Percentiles rank a stretch among this genome's conserved stretches.
Evolutionary conservation across 1,140 invertebrate species (phyloP).

Genomic region (Drosophila sulfurigaster): DNA sequence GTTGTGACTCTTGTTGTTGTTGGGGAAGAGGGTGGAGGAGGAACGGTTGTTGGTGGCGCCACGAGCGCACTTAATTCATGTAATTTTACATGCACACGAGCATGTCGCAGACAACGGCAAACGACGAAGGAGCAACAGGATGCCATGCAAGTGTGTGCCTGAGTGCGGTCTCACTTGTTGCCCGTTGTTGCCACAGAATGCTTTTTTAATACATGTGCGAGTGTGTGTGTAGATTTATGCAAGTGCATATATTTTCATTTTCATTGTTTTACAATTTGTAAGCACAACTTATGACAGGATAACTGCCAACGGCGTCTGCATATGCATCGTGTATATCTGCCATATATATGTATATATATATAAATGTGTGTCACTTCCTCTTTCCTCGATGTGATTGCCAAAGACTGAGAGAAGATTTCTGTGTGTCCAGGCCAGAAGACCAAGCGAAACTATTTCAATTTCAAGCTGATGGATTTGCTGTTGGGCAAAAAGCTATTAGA

Average conservation of each 20-base stretch:
- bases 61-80: slow-evolving; percentile 79
- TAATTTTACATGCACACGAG: slow-evolving; percentile 76
- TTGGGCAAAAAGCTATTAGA: slow-evolving; percentile 71
- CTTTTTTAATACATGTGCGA: slow-evolving; percentile 33
- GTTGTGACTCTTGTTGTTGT: slow-evolving; percentile 1
- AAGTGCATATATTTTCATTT: slow-evolving; percentile 71
- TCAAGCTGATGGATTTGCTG: slow-evolving; percentile 64
- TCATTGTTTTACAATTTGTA: slow-evolving; percentile 83
- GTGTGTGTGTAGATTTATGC: slow-evolving; percentile 52
- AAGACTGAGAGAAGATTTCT: slow-evolving; percentile 29
- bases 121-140: slow-evolving; percentile 70
- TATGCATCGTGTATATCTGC: slow-evolving; percentile 17
- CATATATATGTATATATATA: no score
- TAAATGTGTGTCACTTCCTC: background rate
- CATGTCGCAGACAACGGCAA: slow-evolving; percentile 52
- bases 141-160: slow-evolving; percentile 57
- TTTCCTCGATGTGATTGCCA: background rate
- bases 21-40: background rate
- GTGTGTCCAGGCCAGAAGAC: background rate
- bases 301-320: slow-evolving; percentile 53
- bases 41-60: slow-evolving; percentile 20
- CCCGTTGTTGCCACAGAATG: slow-evolving; percentile 50
- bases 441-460: slow-evolving; percentile 64
- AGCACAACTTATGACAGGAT: slow-evolving; percentile 82
- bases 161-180: slow-evolving; percentile 79